Base-by-base conservation (phyloP, 2,797 vertebrate species). In the Anolis apletophallus region DNA sequence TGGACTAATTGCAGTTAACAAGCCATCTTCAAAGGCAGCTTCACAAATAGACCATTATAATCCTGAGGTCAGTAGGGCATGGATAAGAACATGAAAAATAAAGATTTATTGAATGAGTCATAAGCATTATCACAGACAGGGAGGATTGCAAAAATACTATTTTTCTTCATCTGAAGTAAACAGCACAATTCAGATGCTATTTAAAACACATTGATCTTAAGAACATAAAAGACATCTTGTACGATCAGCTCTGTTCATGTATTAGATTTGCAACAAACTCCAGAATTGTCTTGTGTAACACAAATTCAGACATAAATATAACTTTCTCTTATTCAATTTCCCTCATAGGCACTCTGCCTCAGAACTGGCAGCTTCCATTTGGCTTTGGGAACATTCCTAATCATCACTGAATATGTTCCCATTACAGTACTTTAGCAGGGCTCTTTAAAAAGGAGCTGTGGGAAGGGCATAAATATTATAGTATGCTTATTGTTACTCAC, bases 41-140 rank as follows among this genome's bases (percentile, higher is more conserved):
- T 79, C 34, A 40, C 55, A 57, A 34, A 36, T 61, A 79, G 36
- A 11, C 13, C 55, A 61, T 79, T 59, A 55, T 79, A 36, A 36
- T 59, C 11, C 23, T 12, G 5, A 29, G 46, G 77, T 61, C 59
- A 16, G 50, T 36, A 32, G 40, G 29, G 21, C 11, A 26, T 59
- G 46, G n/a, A 64, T 23, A 11, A 86, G 17, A 75, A 54, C 71
- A 78, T 3, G 72, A 64, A 83, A 88, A 85, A 69, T 36, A 74
- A 90, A 40, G 19, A 29, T 34, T 3, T 36, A 80, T 29, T 79
- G 11, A 10, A 72, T 84, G 0, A 0, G 46, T n/a, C 5, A 71
- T 40, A 50, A n/a, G 5, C 19, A 85, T 8, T 40, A 61, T 5
- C 57, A 19, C 83, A 76, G 78, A 76, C 74, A 23, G 59, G 23